Evolutionary conservation across 2,888 invertebrate species (phyloP).

Genomic region (Neria commutata): DNA sequence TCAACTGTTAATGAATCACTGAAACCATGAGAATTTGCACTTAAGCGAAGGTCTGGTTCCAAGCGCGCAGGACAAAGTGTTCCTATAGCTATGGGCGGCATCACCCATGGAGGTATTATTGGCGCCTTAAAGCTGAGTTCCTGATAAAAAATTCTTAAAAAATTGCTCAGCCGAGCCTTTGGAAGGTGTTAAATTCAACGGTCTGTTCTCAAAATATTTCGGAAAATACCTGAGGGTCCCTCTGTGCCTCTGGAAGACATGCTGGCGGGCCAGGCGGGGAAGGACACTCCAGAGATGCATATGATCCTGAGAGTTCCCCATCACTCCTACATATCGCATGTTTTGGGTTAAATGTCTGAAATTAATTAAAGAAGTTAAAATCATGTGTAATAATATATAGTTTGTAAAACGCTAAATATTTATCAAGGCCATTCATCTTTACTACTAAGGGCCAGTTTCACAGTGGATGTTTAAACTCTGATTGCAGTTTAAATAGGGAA

Average conservation of each 20-base stretch:
- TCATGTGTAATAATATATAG: too few species aligned
- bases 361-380: too few species aligned
- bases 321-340: slow-evolving; percentile 45
- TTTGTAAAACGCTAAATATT: background rate
- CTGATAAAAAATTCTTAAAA: slow-evolving; percentile 63
- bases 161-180: slow-evolving; percentile 56
- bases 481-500: too few species aligned
- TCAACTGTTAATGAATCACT: slow-evolving; percentile 57
- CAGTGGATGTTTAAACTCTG: too few species aligned
- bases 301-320: slow-evolving; percentile 49
- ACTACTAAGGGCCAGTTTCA: too few species aligned
- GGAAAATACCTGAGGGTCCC: slow-evolving; percentile 47
- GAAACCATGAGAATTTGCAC: slow-evolving; percentile 49
- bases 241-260: slow-evolving; percentile 46
- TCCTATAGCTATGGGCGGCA: slow-evolving; percentile 62
- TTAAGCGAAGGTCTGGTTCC: slow-evolving; percentile 63
- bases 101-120: slow-evolving; percentile 63
- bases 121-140: slow-evolving; percentile 63
- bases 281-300: slow-evolving; percentile 52
- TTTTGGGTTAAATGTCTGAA: slow-evolving; percentile 48
- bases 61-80: slow-evolving; percentile 64
- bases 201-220: background rate
- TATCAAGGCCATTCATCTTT: background rate
- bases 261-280: slow-evolving; percentile 51
- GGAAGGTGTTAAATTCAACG: slow-evolving; percentile 8